Conservation (phyloP, 2,797 vertebrate species). For the Pseudocheirus occidentalis region DNA sequence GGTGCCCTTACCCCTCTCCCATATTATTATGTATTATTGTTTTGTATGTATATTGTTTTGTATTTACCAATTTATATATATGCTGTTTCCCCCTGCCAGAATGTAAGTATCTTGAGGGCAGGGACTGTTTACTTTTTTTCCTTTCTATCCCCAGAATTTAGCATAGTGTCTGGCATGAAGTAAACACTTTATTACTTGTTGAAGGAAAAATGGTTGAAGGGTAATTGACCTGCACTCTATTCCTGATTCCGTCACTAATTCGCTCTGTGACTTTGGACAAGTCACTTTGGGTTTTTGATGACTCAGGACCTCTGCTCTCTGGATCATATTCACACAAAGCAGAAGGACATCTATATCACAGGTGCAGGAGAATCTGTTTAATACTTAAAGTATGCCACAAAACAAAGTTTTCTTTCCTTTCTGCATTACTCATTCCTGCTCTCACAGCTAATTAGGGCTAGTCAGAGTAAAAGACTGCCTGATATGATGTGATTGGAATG, state of each 20-base stretch:
- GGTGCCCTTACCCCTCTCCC: not conserved
- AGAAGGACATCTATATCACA: not conserved
- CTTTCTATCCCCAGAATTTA: not conserved
- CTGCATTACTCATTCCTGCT: not conserved
- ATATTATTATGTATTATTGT: not conserved
- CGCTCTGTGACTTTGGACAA: not conserved
- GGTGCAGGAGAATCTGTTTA: not conserved
- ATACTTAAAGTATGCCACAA: not conserved
- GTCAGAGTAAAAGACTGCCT: not conserved
- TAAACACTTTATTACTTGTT: not conserved
- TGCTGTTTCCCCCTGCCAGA: not conserved
- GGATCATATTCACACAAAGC: not conserved
- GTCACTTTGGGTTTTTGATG: not conserved
- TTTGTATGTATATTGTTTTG: no score
- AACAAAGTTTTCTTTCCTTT: not conserved
- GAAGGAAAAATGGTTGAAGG: not conserved
- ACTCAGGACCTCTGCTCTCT: not conserved
- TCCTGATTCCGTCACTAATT: not conserved
- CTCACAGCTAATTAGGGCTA: not conserved
- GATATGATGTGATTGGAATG: not conserved
- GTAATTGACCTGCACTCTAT: not conserved
- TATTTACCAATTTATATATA: no score
- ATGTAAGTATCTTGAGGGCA: not conserved
- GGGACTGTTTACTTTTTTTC: not conserved
- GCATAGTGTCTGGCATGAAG: no score